Evolutionary conservation across 2,113 vertebrate species (phyloP).

Genomic region (Vanacampus margaritifer): DNA sequence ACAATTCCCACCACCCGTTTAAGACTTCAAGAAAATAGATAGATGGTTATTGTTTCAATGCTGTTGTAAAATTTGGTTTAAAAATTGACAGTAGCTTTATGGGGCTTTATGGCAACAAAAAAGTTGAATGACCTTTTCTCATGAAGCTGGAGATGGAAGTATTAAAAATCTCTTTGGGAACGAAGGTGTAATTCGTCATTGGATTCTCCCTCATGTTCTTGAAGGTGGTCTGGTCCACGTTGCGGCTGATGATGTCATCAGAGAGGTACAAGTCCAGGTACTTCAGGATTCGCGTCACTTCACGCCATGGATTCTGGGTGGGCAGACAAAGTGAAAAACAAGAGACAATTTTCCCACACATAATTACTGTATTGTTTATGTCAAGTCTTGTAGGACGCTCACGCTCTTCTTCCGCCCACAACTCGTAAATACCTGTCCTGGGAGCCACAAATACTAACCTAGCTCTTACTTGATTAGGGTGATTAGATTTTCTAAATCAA

Average conservation of each 20-base stretch:
- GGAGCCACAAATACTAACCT: too few species aligned
- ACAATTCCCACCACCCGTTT: too few species aligned
- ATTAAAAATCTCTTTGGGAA: slow-evolving; percentile 65
- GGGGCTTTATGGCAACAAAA: neutral
- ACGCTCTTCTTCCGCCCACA: too few species aligned
- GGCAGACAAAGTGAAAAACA: neutral
- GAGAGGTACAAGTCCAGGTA: slow-evolving; percentile 73
- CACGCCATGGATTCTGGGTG: slow-evolving; percentile 72
- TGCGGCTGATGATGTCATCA: slow-evolving; percentile 62
- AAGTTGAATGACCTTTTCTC: slow-evolving; percentile 72
- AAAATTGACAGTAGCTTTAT: neutral
- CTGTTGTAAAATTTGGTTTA: neutral
- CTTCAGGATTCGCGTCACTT: slow-evolving; percentile 70
- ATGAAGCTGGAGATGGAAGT: slow-evolving; percentile 71
- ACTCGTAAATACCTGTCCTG: too few species aligned
- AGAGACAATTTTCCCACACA: too few species aligned
- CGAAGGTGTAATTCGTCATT: slow-evolving; percentile 75
- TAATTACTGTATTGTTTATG: too few species aligned
- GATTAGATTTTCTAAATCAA: too few species aligned
- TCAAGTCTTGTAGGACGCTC: too few species aligned
- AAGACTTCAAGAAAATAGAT: neutral
- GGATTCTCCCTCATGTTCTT: slow-evolving; percentile 78
- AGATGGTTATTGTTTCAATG: neutral
- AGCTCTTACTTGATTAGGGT: too few species aligned
- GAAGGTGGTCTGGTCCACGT: slow-evolving; percentile 73